Base-by-base conservation (phyloP, 1,140 invertebrate genomes). In the Bombus pascuorum region DNA sequence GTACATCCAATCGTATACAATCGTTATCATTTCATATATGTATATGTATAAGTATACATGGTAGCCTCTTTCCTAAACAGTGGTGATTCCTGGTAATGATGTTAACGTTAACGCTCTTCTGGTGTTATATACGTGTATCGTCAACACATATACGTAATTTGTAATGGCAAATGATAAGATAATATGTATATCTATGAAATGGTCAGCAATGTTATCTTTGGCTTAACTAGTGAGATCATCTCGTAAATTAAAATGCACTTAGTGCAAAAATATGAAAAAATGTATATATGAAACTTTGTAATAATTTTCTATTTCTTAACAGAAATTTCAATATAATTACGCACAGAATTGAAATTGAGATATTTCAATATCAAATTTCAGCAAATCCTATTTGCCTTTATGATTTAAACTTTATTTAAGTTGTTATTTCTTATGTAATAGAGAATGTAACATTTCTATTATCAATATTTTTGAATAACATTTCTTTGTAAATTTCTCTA, bases 231-330 rank as follows among this genome's bases (percentile, higher is more conserved):
- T n/a, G 59, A n/a, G 28, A 66, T 34, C 32, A 66, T 62, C 42
- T 74, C 3, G 28, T 22, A 39, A 25, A 39, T 39, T 74, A 66
- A 66, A 62, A n/a, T 65, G 8, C 25, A 47, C n/a, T 39, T 44
- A 6, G 8, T 44, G n/a, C 8, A 37, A 72, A 47, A 47, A 76
- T 32, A 28, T 47, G 12, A 32, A 32, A 22, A 37, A 47, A 65
- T 82, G 10, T 37, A 77, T 32, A 25, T 39, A 76, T 34, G 53
- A 82, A 82, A 47, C 13, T 81, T 81, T 81, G 9, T 65, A 59
- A 81, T 57, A 81, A 81, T 57, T 8, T 28, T 5, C 28, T 57
- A 22, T 37, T n/a, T 53, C 28, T 47, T 37, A 80, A 53, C 32
- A 68, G 28, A 70, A 80, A n/a, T 71, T 53, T 39, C 65, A 37